Percentiles rank a stretch among this genome's conserved stretches.
Evolutionary conservation across 2,113 vertebrate genomes (phyloP).

Genomic region (Hypomesus transpacificus): DNA sequence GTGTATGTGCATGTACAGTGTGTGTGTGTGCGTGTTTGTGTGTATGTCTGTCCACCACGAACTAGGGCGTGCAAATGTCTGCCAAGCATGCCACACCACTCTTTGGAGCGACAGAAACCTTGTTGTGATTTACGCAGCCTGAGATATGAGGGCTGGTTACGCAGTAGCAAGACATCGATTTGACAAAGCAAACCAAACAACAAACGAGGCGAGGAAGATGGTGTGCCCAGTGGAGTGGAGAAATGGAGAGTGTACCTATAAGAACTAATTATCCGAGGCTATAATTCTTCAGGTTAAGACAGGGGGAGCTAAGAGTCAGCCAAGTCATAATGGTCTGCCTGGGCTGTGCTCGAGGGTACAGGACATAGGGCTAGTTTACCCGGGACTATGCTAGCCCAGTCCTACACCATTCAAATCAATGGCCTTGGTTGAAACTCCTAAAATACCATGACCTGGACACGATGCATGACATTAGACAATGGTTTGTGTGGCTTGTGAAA

Average conservation of each 20-base stretch:
- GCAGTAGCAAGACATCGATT: slow-evolving; percentile 80
- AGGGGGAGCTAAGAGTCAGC: slow-evolving; percentile 60
- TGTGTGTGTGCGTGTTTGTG: neutral
- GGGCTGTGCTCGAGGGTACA: neutral
- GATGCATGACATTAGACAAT: no score
- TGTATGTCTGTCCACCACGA: neutral
- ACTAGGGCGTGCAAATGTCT: neutral
- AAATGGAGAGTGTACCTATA: slow-evolving; percentile 79
- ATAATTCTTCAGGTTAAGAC: slow-evolving; percentile 80
- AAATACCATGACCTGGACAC: no score
- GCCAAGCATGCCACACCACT: slow-evolving; percentile 55
- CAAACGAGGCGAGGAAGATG: slow-evolving; percentile 79
- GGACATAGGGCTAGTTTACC: no score
- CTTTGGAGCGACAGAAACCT: slow-evolving; percentile 75
- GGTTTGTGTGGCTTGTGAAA: no score
- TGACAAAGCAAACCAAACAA: slow-evolving; percentile 82
- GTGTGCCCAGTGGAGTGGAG: slow-evolving; percentile 79
- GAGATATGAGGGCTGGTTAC: slow-evolving; percentile 78
- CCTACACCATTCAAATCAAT: no score
- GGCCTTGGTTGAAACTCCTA: no score
- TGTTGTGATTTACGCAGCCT: slow-evolving; percentile 77
- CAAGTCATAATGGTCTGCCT: slow-evolving; percentile 58
- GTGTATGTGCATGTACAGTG: slow-evolving; percentile 10
- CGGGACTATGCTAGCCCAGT: no score
- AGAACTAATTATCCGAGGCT: slow-evolving; percentile 77